These are phyloP conservation scores for Isotomurus palustris DNA, from an alignment of 2,888 invertebrate genomes.

Conservation along the genomic window DNA sequence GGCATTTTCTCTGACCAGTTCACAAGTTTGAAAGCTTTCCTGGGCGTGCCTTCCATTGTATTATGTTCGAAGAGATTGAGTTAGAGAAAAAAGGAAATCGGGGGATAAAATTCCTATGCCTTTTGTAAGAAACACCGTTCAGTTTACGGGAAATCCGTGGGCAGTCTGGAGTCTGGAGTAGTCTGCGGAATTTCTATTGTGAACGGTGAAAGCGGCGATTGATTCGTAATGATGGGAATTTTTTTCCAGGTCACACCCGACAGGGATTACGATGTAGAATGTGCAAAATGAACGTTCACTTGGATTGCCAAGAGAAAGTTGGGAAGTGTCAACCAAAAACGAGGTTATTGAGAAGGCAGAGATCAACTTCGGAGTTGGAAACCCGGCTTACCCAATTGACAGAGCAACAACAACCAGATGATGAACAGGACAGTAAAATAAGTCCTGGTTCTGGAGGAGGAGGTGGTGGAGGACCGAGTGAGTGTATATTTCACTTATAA, in stretches of 20 bases:
- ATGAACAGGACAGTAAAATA: conserved; percentile 11
- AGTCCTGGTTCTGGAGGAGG: neutral
- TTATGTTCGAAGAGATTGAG: too few relatives aligned
- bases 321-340: conserved; percentile 82
- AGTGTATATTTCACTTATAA: neutral
- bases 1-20: too few relatives aligned
- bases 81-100: too few relatives aligned
- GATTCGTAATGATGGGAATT: conserved; percentile 2
- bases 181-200: too few relatives aligned
- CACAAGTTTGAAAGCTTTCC: too few relatives aligned
- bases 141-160: too few relatives aligned
- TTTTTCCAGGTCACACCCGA: conserved; percentile 73
- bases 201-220: neutral
- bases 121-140: too few relatives aligned
- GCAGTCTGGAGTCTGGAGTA: too few relatives aligned
- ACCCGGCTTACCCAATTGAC: conserved; percentile 46
- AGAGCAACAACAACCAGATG: conserved; percentile 26
- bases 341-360: conserved; percentile 75
- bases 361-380: conserved; percentile 68
- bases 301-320: conserved; percentile 73
- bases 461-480: too few relatives aligned
- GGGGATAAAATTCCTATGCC: too few relatives aligned
- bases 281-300: conserved; percentile 86
- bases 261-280: conserved; percentile 85
- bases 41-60: too few relatives aligned